These are phyloP conservation scores for Meloidogyne chitwoodi DNA, from an alignment of 1,140 invertebrate species.

Conservation along the genomic window DNA sequence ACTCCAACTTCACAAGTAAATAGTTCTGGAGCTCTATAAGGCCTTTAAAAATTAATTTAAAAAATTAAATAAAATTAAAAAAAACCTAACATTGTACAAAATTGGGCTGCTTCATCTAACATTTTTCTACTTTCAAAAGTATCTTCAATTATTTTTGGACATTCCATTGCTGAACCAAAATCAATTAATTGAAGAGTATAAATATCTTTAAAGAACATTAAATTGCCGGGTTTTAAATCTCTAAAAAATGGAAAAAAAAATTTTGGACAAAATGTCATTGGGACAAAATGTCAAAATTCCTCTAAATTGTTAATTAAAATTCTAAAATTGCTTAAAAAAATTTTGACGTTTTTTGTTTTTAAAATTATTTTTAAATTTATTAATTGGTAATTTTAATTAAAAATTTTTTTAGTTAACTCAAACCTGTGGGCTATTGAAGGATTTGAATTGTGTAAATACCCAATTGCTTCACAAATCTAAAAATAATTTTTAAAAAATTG, in stretches of 20 bases:
- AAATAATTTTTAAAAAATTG: neutral
- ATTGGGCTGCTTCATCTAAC: slow-evolving; percentile 31
- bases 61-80: neutral
- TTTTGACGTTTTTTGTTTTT: no score
- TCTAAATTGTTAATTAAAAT: no score
- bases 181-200: slow-evolving; percentile 23
- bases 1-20: slow-evolving; percentile 31
- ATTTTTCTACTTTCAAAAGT: slow-evolving; percentile 23
- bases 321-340: no score
- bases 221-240: slow-evolving; percentile 34
- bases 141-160: slow-evolving; percentile 22
- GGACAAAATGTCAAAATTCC: neutral
- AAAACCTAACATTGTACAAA: slow-evolving; percentile 25
- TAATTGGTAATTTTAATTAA: no score
- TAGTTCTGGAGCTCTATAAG: slow-evolving; percentile 31
- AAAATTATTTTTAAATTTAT: no score
- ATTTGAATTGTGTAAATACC: slow-evolving; percentile 9
- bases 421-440: slow-evolving; percentile 32
- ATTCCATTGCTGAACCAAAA: slow-evolving; percentile 36
- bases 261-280: neutral
- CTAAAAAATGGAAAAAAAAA: slow-evolving; percentile 1
- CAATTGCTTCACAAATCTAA: slow-evolving; percentile 21
- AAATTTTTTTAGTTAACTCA: neutral
- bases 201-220: slow-evolving; percentile 21
- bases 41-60: slow-evolving; percentile 1